phyloP scores from a whole-genome alignment of 2,888 invertebrate species.

The Orthonevra nobilis region DNA sequence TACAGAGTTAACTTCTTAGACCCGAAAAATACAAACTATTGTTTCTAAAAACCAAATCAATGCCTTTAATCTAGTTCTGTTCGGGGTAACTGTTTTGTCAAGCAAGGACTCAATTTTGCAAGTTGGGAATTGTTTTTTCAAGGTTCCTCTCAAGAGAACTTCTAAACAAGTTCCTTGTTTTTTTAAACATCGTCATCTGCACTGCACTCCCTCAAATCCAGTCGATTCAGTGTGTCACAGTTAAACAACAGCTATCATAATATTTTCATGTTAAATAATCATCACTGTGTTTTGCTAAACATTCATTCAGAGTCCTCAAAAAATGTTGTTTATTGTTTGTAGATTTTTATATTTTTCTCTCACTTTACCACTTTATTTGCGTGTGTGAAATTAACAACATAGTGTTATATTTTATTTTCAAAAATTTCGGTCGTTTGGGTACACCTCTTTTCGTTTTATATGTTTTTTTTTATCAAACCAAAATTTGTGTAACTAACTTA shows the following conservation, averaged over 20 bases:
- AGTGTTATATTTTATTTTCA: slow-evolving; percentile 24
- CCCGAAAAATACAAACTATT: too few relatives aligned
- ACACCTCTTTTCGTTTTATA: slow-evolving; percentile 13
- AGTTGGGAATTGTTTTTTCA: too few relatives aligned
- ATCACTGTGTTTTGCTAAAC: slow-evolving; percentile 65
- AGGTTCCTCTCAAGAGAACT: too few relatives aligned
- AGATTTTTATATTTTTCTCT: slow-evolving; percentile 36
- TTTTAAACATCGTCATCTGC: too few relatives aligned
- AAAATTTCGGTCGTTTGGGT: slow-evolving; percentile 54
- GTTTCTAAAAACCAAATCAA: too few relatives aligned
- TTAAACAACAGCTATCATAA: not conserved
- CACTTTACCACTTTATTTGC: slow-evolving; percentile 50
- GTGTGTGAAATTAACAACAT: slow-evolving; percentile 51
- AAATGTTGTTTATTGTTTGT: too few relatives aligned
- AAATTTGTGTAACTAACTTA: slow-evolving; percentile 52
- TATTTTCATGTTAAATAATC: slow-evolving; percentile 15
- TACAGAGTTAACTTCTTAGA: too few relatives aligned
- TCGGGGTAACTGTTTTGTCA: too few relatives aligned
- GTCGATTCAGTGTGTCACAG: slow-evolving; percentile 15
- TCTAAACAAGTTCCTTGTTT: too few relatives aligned
- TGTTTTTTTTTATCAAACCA: slow-evolving; percentile 23
- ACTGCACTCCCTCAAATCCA: slow-evolving; percentile 27
- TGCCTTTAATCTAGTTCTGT: too few relatives aligned
- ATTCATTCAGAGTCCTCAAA: slow-evolving; percentile 26
- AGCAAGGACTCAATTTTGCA: too few relatives aligned